Evolutionary conservation across 2,888 invertebrate species (phyloP).

Genomic region (Netelia melanura): DNA sequence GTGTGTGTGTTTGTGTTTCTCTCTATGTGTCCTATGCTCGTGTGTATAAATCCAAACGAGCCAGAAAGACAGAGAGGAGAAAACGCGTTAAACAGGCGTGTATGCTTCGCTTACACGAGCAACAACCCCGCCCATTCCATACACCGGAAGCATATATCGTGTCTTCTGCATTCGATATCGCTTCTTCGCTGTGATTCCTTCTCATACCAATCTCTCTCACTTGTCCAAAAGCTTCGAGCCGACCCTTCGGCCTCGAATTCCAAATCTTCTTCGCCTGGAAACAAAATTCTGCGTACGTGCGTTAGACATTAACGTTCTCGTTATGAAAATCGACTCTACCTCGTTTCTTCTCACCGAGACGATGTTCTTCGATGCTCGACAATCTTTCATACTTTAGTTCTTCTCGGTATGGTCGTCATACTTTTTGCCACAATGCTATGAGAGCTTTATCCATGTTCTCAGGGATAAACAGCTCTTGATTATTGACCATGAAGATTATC

Average conservation of each 20-base stretch:
- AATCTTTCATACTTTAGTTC: background rate
- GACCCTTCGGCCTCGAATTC: background rate
- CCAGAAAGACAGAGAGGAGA: constrained; percentile 27
- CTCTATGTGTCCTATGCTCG: background rate
- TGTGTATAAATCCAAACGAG: constrained; percentile 55
- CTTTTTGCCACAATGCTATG: background rate
- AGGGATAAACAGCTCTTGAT: background rate
- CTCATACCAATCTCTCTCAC: background rate
- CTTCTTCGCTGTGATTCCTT: constrained; percentile 45
- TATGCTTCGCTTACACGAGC: constrained; percentile 72
- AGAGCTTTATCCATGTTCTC: background rate
- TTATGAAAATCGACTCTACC: background rate
- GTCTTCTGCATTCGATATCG: constrained; percentile 83
- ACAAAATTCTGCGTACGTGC: constrained; percentile 4
- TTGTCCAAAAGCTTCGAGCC: background rate
- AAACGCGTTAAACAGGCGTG: constrained; percentile 64
- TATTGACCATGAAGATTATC: background rate
- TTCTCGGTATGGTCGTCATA: background rate
- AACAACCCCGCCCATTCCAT: constrained; percentile 78
- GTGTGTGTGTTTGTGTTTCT: too few species aligned
- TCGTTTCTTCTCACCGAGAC: background rate
- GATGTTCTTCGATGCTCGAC: background rate
- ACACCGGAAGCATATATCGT: constrained; percentile 82
- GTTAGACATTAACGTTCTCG: constrained; percentile 16
- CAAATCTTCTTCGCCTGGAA: background rate